These are phyloP conservation scores for Hydrotaea diabolus DNA, from an alignment of 2,888 invertebrate genomes.

Conservation along the genomic window DNA sequence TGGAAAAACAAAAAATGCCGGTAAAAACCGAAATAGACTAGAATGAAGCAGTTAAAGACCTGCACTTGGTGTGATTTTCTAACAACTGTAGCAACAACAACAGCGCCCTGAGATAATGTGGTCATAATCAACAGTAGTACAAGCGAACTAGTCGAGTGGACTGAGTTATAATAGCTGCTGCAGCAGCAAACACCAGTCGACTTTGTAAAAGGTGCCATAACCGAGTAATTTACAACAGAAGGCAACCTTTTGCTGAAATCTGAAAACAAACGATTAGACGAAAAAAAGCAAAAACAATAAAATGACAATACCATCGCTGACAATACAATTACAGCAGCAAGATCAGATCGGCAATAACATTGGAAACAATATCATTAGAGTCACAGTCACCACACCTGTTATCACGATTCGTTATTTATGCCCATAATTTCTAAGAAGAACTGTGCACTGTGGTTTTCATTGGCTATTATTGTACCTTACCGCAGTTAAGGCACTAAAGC, in stretches of 20 bases:
- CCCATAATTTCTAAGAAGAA: constrained; percentile 56
- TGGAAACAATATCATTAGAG: constrained; percentile 49
- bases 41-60: constrained; percentile 62
- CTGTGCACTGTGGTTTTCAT: constrained; percentile 45
- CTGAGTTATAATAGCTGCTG: background rate
- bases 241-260: constrained; percentile 39
- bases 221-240: constrained; percentile 52
- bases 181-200: background rate
- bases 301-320: background rate
- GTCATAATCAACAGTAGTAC: background rate
- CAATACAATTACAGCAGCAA: constrained; percentile 11
- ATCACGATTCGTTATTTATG: constrained; percentile 53
- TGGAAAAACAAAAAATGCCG: constrained; percentile 47
- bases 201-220: constrained; percentile 1
- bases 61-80: constrained; percentile 52
- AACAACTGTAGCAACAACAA: constrained; percentile 13
- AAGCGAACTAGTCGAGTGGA: background rate
- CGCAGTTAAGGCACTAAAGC: no score
- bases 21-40: constrained; percentile 62
- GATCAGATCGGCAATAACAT: constrained; percentile 1
- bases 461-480: background rate
- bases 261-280: constrained; percentile 45
- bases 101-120: background rate
- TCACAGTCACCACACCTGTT: constrained; percentile 36
- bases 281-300: constrained; percentile 40